Evolutionary conservation across 2,888 invertebrate species (phyloP).

Genomic region (Bimastos eiseni): DNA sequence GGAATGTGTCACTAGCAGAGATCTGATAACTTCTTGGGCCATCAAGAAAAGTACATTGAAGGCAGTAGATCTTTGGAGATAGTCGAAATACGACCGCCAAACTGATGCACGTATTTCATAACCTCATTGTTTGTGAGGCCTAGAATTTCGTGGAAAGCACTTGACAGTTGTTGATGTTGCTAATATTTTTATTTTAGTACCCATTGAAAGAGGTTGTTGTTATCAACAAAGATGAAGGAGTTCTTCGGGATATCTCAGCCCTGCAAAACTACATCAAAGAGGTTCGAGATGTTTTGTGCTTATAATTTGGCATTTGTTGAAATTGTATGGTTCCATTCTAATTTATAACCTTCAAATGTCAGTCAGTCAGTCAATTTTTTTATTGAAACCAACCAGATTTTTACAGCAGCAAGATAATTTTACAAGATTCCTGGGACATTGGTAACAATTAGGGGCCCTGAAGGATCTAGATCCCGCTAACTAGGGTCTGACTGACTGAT

Average conservation of each 20-base stretch:
- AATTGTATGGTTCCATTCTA: background rate
- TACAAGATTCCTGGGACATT: too few species aligned
- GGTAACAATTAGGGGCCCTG: too few species aligned
- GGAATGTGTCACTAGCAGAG: background rate
- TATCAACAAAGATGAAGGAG: slow-evolving; percentile 78
- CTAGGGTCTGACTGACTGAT: too few species aligned
- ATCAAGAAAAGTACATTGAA: background rate
- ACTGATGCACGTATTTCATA: too few species aligned
- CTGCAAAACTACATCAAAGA: slow-evolving; percentile 84
- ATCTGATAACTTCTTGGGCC: background rate
- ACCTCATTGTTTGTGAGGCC: background rate
- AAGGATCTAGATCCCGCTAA: too few species aligned
- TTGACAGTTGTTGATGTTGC: background rate
- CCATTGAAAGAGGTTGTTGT: slow-evolving; percentile 94
- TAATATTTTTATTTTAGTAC: slow-evolving; percentile 68
- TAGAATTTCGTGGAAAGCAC: background rate
- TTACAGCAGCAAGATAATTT: too few species aligned
- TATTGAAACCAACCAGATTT: too few species aligned
- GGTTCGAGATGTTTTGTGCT: slow-evolving; percentile 47
- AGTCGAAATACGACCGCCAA: too few species aligned
- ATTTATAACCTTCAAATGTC: too few species aligned
- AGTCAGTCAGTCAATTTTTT: too few species aligned
- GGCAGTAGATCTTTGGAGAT: too few species aligned
- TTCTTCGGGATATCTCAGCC: slow-evolving; percentile 77
- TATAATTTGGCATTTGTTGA: slow-evolving; percentile 2